Conservation (phyloP, 2,113 vertebrate species). For the Lethenteron reissneri region DNA sequence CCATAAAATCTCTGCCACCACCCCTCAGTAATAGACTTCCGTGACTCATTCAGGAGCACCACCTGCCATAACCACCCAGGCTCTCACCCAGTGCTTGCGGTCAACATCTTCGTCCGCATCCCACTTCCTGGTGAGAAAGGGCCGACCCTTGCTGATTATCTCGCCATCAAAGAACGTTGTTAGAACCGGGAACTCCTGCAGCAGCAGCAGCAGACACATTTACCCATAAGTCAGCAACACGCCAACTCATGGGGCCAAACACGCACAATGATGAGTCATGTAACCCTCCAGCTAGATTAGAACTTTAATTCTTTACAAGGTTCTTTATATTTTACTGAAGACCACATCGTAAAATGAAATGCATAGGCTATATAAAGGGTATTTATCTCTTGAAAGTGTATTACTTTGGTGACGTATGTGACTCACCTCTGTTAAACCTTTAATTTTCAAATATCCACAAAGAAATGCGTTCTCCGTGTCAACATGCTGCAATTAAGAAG, state of each 20-base stretch:
- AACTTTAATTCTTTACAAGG: background rate
- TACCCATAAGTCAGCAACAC: too few relatives aligned
- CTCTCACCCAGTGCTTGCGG: slow-evolving; percentile 79
- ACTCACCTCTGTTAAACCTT: slow-evolving; percentile 90
- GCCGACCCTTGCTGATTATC: slow-evolving; percentile 80
- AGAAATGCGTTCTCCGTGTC: slow-evolving; percentile 83
- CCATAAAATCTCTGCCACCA: too few relatives aligned
- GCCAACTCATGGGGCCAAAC: too few relatives aligned
- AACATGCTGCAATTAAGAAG: slow-evolving; percentile 44
- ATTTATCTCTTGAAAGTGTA: background rate
- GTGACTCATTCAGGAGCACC: too few relatives aligned
- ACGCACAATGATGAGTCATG: too few relatives aligned
- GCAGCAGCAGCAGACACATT: slow-evolving; percentile 5
- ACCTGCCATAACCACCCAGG: background rate
- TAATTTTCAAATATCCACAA: slow-evolving; percentile 97
- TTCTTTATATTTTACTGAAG: background rate
- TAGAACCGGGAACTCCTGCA: slow-evolving; percentile 82
- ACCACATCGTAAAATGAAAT: background rate
- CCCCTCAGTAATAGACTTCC: too few relatives aligned
- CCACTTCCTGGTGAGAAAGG: slow-evolving; percentile 92
- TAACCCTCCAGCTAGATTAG: too few relatives aligned
- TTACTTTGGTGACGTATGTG: background rate
- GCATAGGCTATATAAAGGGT: background rate
- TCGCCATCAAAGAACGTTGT: slow-evolving; percentile 96
- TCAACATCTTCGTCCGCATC: slow-evolving; percentile 94